phyloP scores from a whole-genome alignment of 2,113 vertebrate genomes.

The Tragelaphus buxtoni region DNA sequence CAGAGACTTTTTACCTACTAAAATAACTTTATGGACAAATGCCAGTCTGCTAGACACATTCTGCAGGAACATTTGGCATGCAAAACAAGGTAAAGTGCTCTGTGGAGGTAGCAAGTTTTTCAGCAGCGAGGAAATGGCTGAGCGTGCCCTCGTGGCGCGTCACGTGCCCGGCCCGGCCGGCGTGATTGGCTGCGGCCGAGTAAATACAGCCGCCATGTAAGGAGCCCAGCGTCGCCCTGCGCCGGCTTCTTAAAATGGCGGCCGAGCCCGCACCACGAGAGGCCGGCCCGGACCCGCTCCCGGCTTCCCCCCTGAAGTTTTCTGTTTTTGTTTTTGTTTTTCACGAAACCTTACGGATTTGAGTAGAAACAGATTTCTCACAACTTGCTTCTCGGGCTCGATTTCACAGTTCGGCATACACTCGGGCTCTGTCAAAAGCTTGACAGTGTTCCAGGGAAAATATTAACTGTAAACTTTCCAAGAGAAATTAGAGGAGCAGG shows the following conservation, averaged over 20 bases:
- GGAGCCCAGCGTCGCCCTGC: slow-evolving; percentile 86
- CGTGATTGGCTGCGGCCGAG: slow-evolving; percentile 86
- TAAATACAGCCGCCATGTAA: slow-evolving; percentile 92
- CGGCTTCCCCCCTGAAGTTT: neutral
- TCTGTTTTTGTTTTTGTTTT: slow-evolving; percentile 36
- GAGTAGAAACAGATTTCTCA: slow-evolving; percentile 93
- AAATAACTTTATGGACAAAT: slow-evolving; percentile 86
- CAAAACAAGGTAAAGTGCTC: slow-evolving; percentile 76
- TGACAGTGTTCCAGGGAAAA: slow-evolving; percentile 92
- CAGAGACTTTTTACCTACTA: slow-evolving; percentile 86
- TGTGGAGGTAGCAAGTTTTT: slow-evolving; percentile 77
- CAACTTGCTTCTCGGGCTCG: slow-evolving; percentile 84
- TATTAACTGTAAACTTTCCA: slow-evolving; percentile 91
- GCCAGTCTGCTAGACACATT: slow-evolving; percentile 83
- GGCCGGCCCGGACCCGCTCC: slow-evolving; percentile 70
- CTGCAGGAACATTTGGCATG: slow-evolving; percentile 80
- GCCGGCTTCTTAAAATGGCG: slow-evolving; percentile 91
- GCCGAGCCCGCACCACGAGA: slow-evolving; percentile 78
- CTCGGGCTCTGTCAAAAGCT: slow-evolving; percentile 87
- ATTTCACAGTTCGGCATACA: slow-evolving; percentile 86
- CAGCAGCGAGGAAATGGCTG: slow-evolving; percentile 84
- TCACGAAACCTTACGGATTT: slow-evolving; percentile 84
- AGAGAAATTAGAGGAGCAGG: slow-evolving; percentile 78
- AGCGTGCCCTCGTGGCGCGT: slow-evolving; percentile 88
- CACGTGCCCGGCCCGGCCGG: slow-evolving; percentile 85